These are phyloP conservation scores for Gymnosoma rotundatum DNA, from an alignment of 2,888 invertebrate genomes.

Conservation along the genomic window DNA sequence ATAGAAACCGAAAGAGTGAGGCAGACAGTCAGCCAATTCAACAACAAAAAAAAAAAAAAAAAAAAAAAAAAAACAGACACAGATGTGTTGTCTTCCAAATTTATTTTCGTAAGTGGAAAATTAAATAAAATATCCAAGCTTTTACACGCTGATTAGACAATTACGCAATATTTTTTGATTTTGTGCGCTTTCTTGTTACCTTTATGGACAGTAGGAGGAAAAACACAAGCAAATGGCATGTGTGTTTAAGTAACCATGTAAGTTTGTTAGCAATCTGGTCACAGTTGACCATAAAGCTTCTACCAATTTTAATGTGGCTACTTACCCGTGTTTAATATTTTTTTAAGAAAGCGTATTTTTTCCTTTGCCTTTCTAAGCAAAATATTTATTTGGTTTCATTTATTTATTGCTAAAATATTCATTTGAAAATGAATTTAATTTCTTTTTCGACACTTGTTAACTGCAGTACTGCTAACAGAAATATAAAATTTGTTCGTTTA, in stretches of 20 bases:
- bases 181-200: slow-evolving; percentile 8
- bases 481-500: too few relatives aligned
- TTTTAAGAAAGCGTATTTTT: too few relatives aligned
- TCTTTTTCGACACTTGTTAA: too few relatives aligned
- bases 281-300: not conserved
- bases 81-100: slow-evolving; percentile 11
- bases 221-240: slow-evolving; percentile 1
- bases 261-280: slow-evolving; percentile 17
- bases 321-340: too few relatives aligned
- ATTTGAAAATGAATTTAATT: too few relatives aligned
- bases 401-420: too few relatives aligned
- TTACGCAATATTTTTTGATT: slow-evolving; percentile 63
- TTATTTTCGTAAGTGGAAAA: slow-evolving; percentile 4
- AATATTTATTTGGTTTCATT: too few relatives aligned
- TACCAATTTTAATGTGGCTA: too few relatives aligned
- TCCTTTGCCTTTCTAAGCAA: too few relatives aligned
- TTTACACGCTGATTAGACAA: slow-evolving; percentile 72
- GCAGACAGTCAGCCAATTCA: not conserved
- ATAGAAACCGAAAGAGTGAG: not conserved
- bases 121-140: slow-evolving; percentile 47
- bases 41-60: slow-evolving; percentile 12
- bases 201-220: not conserved
- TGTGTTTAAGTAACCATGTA: not conserved
- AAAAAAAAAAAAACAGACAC: not conserved
- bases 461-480: too few relatives aligned